These are phyloP conservation scores for Hycleus phaleratus DNA, from an alignment of 1,140 invertebrate species.

Conservation along the genomic window DNA sequence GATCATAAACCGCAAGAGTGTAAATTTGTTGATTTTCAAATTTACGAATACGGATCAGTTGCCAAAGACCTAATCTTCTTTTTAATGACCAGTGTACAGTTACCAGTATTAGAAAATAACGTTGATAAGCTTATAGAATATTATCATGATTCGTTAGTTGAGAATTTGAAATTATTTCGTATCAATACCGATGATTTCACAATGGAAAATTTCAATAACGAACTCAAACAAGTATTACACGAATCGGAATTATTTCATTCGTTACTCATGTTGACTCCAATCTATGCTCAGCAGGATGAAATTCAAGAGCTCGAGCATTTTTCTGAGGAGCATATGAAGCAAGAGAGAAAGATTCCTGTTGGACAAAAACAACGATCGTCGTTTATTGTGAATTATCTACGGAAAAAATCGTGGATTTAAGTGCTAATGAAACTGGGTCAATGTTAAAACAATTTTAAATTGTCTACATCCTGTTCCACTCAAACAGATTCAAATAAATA, in stretches of 20 bases:
- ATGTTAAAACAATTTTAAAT: no score
- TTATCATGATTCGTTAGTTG: constrained; percentile 45
- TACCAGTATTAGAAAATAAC: constrained; percentile 35
- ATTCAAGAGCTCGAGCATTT: no score
- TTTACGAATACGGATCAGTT: constrained; percentile 43
- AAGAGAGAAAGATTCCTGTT: no score
- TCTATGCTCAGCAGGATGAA: neutral
- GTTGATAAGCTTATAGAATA: constrained; percentile 42
- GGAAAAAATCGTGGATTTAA: no score
- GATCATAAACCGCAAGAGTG: constrained; percentile 38
- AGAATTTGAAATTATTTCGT: constrained; percentile 23
- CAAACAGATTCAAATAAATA: no score
- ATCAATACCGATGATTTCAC: constrained; percentile 18
- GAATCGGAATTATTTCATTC: constrained; percentile 19
- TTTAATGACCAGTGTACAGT: constrained; percentile 44
- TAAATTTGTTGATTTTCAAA: constrained; percentile 56
- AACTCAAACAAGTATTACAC: constrained; percentile 15
- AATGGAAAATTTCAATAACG: constrained; percentile 15
- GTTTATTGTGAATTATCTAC: no score
- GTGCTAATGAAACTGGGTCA: no score
- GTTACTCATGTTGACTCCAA: constrained; percentile 18
- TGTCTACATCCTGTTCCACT: no score
- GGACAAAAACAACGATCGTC: no score
- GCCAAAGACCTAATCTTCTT: constrained; percentile 50
- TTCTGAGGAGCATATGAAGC: no score